Conservation (phyloP, 2,888 invertebrate genomes). For the Drosophila prostipennis region DNA sequence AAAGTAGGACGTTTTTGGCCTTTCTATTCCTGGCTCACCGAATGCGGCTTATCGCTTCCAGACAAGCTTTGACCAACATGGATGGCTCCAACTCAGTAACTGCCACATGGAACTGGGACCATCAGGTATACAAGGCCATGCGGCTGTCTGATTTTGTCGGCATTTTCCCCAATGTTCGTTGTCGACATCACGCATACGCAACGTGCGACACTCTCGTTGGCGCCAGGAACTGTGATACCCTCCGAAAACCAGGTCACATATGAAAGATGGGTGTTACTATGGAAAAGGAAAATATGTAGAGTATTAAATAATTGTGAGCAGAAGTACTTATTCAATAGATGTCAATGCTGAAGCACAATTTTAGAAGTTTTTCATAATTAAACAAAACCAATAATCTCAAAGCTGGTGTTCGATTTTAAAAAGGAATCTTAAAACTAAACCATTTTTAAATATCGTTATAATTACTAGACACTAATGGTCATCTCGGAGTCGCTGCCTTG, state of each 20-base stretch:
- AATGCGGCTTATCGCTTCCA: conserved; percentile 48
- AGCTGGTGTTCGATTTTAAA: not conserved
- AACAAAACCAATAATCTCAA: too few species aligned
- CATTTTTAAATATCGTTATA: not conserved
- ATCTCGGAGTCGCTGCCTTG: conserved; percentile 14
- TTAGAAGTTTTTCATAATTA: too few species aligned
- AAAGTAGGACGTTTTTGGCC: conserved; percentile 20
- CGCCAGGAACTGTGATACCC: conserved; percentile 28
- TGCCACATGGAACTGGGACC: conserved; percentile 2
- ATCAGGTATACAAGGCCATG: conserved; percentile 14
- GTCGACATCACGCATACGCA: conserved; percentile 52
- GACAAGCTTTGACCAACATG: conserved; percentile 42
- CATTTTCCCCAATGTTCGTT: conserved; percentile 1
- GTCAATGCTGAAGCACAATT: too few species aligned
- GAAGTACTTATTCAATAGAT: too few species aligned
- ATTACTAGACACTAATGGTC: conserved; percentile 1
- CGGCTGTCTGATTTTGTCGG: conserved; percentile 1
- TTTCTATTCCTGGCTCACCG: not conserved
- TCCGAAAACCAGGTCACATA: not conserved
- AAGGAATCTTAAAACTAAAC: not conserved
- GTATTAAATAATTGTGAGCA: too few species aligned
- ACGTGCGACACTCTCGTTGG: conserved; percentile 7
- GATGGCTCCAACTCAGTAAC: conserved; percentile 29
- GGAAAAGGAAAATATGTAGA: not conserved
- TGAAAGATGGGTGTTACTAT: not conserved